phyloP scores from a whole-genome alignment of 2,888 invertebrate species.

The Incurvaria masculella region DNA sequence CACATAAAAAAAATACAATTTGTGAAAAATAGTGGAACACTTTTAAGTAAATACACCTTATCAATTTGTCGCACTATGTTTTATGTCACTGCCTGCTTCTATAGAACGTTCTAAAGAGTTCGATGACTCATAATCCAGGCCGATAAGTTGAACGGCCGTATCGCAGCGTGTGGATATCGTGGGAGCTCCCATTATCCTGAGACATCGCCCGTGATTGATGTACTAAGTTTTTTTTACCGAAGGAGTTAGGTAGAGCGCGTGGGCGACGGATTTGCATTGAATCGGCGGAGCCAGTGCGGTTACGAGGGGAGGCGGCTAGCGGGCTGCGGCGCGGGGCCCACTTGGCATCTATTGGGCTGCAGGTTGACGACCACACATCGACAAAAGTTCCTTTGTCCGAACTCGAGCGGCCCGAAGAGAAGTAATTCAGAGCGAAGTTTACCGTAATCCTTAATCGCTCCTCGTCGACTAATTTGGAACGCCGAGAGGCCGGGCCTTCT shows the following conservation, averaged over 20 bases:
- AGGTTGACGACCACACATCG: conserved; percentile 28
- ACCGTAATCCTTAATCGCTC: neutral
- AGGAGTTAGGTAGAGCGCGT: conserved; percentile 25
- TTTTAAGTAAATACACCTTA: too few relatives aligned
- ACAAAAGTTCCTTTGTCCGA: conserved; percentile 8
- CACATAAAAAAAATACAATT: too few relatives aligned
- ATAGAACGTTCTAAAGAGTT: too few relatives aligned
- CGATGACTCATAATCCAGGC: too few relatives aligned
- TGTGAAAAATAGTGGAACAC: too few relatives aligned
- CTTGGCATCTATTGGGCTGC: conserved; percentile 9
- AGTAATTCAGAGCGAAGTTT: neutral
- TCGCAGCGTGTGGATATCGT: too few relatives aligned
- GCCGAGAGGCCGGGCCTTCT: neutral
- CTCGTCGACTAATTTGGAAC: neutral
- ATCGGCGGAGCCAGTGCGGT: conserved; percentile 30
- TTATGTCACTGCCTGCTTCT: too few relatives aligned
- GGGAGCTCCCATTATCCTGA: too few relatives aligned
- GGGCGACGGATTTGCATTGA: conserved; percentile 50
- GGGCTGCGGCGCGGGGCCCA: neutral
- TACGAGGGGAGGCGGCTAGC: neutral
- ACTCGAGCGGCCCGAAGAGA: conserved; percentile 1
- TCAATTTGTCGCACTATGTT: too few relatives aligned
- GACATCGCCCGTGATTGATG: conserved; percentile 49
- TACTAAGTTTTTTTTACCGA: conserved; percentile 9
- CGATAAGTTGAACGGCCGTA: too few relatives aligned